A percentile compares a stretch with the other conserved stretches of the same genome.
These are phyloP conservation scores for Toxotes chatareus DNA, from an alignment of 2,113 vertebrate genomes.

Conservation along the genomic window DNA sequence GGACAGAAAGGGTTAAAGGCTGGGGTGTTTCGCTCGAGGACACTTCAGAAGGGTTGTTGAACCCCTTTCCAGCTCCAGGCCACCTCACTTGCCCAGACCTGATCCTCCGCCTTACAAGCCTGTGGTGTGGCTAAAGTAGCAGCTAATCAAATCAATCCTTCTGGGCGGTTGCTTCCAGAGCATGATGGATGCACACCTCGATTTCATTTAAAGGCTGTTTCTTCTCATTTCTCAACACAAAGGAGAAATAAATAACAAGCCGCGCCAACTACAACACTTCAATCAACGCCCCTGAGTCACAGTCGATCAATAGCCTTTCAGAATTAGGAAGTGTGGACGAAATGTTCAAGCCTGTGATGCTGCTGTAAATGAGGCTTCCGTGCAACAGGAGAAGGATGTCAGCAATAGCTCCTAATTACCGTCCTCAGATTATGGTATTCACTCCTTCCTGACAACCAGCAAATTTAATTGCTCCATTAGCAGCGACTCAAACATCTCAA, in stretches of 20 bases:
- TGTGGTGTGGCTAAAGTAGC: slow-evolving; percentile 36
- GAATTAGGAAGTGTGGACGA: slow-evolving; percentile 11
- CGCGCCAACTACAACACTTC: slow-evolving; percentile 12
- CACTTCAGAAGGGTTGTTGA: slow-evolving; percentile 1
- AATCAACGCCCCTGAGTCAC: slow-evolving; percentile 12
- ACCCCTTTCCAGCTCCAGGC: neutral
- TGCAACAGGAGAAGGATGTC: neutral
- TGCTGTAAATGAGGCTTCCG: slow-evolving; percentile 2
- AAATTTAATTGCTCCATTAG: slow-evolving; percentile 49
- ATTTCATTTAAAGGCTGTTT: slow-evolving; percentile 55
- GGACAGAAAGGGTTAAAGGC: too few relatives aligned
- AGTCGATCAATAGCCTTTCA: slow-evolving; percentile 32
- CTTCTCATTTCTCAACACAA: slow-evolving; percentile 45
- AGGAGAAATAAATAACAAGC: slow-evolving; percentile 16
- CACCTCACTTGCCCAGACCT: neutral
- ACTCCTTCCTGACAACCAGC: slow-evolving; percentile 42
- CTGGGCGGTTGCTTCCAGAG: slow-evolving; percentile 26
- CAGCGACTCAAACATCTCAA: slow-evolving; percentile 26
- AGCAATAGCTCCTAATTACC: slow-evolving; percentile 29
- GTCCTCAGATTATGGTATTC: slow-evolving; percentile 37
- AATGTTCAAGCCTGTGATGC: slow-evolving; percentile 18
- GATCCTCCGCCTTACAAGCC: slow-evolving; percentile 15
- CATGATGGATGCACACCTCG: slow-evolving; percentile 42
- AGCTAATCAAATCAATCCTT: slow-evolving; percentile 56
- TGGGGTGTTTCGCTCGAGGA: neutral